These are phyloP conservation scores for Branchinecta lynchi DNA, from an alignment of 1,140 invertebrate genomes.

Conservation along the genomic window DNA sequence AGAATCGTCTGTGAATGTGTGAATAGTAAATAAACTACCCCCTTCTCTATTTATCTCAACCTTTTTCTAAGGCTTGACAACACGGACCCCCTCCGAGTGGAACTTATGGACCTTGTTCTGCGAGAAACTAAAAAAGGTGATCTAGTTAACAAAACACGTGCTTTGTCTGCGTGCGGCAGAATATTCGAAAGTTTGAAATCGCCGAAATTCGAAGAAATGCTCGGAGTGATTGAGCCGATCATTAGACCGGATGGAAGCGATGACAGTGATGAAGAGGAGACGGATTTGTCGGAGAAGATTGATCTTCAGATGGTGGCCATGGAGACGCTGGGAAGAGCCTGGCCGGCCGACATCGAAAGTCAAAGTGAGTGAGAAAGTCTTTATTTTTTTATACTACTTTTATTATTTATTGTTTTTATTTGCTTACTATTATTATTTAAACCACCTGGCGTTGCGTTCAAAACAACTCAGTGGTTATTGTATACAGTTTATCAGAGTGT, in stretches of 20 bases:
- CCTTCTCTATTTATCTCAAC: too few species aligned
- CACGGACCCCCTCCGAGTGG: background rate
- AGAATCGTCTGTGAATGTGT: too few species aligned
- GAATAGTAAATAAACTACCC: too few species aligned
- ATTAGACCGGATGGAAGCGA: background rate
- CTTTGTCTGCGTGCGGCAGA: background rate
- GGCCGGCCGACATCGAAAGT: background rate
- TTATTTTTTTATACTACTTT: too few species aligned
- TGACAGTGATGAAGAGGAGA: background rate
- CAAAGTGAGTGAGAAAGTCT: too few species aligned
- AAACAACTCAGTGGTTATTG: too few species aligned
- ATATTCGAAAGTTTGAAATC: background rate
- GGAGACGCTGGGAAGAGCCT: background rate
- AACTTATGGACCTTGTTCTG: background rate
- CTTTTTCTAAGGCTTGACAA: background rate
- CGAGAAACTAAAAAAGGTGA: background rate
- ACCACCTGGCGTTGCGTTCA: too few species aligned
- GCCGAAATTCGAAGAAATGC: background rate
- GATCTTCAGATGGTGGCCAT: constrained; percentile 2
- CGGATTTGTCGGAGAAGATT: background rate
- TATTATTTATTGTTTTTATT: too few species aligned
- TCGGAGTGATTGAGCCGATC: background rate
- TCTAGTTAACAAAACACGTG: background rate
- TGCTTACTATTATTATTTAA: too few species aligned
- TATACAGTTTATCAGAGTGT: too few species aligned